A percentile compares a stretch with the other conserved stretches of the same genome.
Conservation (phyloP, 2,888 invertebrate genomes). For the Ophioninae sp. region DNA sequence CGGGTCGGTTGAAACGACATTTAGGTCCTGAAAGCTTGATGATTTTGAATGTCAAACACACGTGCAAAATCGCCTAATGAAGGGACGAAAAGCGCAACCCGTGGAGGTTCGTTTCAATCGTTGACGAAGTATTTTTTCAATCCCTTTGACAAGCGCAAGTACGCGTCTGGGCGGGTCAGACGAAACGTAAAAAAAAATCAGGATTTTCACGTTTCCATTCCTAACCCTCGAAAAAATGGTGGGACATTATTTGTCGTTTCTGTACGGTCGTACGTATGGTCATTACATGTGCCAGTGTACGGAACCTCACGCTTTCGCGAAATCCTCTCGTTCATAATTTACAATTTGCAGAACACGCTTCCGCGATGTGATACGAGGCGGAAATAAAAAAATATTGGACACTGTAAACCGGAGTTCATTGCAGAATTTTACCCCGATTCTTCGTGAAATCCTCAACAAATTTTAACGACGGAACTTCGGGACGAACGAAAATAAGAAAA, state of each 20-base stretch:
- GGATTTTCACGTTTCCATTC: slow-evolving; percentile 15
- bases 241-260: slow-evolving; percentile 25
- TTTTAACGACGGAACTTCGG: not conserved
- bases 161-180: not conserved
- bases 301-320: not conserved
- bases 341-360: slow-evolving; percentile 1
- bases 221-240: slow-evolving; percentile 27
- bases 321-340: slow-evolving; percentile 14
- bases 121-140: slow-evolving; percentile 38
- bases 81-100: not conserved
- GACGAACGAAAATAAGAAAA: not conserved
- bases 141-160: not conserved
- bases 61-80: not conserved
- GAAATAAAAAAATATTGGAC: slow-evolving; percentile 9
- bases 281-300: not conserved
- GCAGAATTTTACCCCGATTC: not conserved
- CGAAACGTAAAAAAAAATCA: slow-evolving; percentile 5
- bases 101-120: not conserved
- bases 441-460: not conserved
- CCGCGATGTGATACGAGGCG: not conserved
- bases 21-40: slow-evolving; percentile 24
- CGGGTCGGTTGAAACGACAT: not conserved
- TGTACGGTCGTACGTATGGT: not conserved
- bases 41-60: slow-evolving; percentile 11
- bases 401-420: slow-evolving; percentile 3